Evolutionary conservation across 23 tunicate species (phyloP).

Genomic region (Clavelina lepadiformis): DNA sequence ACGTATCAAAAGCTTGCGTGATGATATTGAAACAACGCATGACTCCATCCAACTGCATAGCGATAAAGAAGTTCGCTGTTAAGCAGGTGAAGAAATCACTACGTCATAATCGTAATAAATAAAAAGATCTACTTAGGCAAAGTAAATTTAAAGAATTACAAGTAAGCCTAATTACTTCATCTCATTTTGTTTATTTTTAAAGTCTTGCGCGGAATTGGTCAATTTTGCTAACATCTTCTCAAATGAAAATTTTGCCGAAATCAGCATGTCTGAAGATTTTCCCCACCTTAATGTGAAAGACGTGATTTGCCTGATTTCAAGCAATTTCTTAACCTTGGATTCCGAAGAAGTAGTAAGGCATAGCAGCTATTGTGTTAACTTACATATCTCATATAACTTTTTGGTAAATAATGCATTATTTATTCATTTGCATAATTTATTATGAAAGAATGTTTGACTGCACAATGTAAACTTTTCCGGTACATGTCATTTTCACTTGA

Average conservation of each 20-base stretch:
- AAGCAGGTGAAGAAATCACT: slow-evolving; percentile 69
- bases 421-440: no score
- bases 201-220: slow-evolving; percentile 14
- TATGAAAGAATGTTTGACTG: no score
- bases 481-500: no score
- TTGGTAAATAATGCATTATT: no score
- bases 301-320: slow-evolving; percentile 32
- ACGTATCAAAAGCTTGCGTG: slow-evolving; percentile 53
- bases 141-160: background rate
- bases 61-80: slow-evolving; percentile 34
- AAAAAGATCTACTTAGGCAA: no score
- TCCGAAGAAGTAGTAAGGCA: slow-evolving; percentile 73
- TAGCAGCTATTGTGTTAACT: no score
- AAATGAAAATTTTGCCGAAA: slow-evolving; percentile 12
- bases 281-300: slow-evolving; percentile 31
- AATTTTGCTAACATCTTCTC: slow-evolving; percentile 9
- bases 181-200: background rate
- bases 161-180: background rate
- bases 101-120: no score
- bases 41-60: slow-evolving; percentile 45
- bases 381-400: background rate
- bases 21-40: slow-evolving; percentile 33
- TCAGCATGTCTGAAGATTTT: slow-evolving; percentile 35
- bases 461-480: no score
- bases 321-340: slow-evolving; percentile 44